phyloP scores from a whole-genome alignment of 2,113 vertebrate genomes.

The Tympanuchus pallidicinctus region DNA sequence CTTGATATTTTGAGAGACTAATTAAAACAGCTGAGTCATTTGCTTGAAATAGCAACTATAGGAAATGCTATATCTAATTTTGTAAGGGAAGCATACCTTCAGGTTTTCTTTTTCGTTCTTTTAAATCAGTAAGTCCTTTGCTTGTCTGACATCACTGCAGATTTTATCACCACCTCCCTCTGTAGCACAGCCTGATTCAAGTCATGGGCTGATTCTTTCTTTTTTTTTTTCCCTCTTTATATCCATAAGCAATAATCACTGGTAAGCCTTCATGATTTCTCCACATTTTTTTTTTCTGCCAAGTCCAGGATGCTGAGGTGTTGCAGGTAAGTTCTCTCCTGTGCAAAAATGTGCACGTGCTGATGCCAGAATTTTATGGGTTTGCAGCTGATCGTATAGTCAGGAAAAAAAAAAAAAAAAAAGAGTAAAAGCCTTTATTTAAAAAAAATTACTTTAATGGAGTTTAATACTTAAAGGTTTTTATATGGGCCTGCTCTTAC shows the following conservation, averaged over 20 bases:
- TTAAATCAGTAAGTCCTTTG: not conserved
- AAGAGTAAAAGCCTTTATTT: not conserved
- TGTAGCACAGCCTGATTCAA: not conserved
- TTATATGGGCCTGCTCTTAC: not conserved
- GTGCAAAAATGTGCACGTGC: not conserved
- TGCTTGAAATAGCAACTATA: conserved; percentile 1
- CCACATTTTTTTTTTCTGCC: not conserved
- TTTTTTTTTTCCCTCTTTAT: not conserved
- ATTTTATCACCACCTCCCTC: not conserved
- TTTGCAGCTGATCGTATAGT: not conserved
- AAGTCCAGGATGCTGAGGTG: not conserved
- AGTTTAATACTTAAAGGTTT: not conserved
- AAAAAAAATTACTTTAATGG: not conserved
- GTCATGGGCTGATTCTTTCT: not conserved
- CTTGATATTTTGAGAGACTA: conserved; percentile 27
- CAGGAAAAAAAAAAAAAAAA: too few species aligned
- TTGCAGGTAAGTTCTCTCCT: conserved; percentile 9
- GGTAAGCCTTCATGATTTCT: conserved; percentile 5
- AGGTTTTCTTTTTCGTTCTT: not conserved
- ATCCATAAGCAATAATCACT: not conserved
- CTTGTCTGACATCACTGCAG: not conserved
- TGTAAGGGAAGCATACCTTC: not conserved
- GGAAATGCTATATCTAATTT: not conserved
- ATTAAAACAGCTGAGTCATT: conserved; percentile 49
- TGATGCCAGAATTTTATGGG: not conserved